Base-by-base conservation (phyloP, 2,888 invertebrate genomes). In the Maniola hyperantus region DNA sequence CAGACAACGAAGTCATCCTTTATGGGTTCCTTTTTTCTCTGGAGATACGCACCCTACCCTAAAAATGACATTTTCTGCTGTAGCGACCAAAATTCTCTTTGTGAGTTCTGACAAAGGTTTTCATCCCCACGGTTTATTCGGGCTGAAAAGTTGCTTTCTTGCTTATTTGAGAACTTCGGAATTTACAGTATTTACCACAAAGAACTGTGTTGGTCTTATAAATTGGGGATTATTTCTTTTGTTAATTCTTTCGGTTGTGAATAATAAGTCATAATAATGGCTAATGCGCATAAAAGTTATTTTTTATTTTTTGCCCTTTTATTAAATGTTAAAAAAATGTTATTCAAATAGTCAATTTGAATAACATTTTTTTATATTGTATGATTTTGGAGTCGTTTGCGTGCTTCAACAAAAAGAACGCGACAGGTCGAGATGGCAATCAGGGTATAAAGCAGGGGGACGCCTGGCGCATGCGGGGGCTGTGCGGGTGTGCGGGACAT, bases 81-180 rank as follows among this genome's bases (percentile, higher is more conserved):
- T 50, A 50, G 18, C 50, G 15, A 34, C 50, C 50, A 39, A 61
- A 61, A 39, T 61, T n/a, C 36, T 50, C 51, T 61, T 51, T 50
- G 33, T 51, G 18, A 20, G 13, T 20, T 51, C 15, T 50, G 61
- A 61, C 61, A 61, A 61, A 61, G 51, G n/a, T 39, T 61, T n/a
- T 61, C 20, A 39, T 51, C 36, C 36, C 6, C 48, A 39, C 18
- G 36, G 61, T 50, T 51, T 50, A n/a, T 51, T 50, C 44, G 58
- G 50, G 34, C 61, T 39, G 61, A 61, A 60, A 51, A 61, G 61
- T 61, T 51, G 18, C 20, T 61, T 61, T 59, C 33, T 48, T 20
- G 61, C 61, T 61, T 51, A 61, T 61, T 61, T 50, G 36, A n/a
- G 10, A 61, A 61, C 50, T 61, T 51, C 20, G 51, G 36, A 50